These are phyloP conservation scores for Sinocyclocheilus grahami DNA, from an alignment of 2,113 vertebrate genomes.

Conservation along the genomic window DNA sequence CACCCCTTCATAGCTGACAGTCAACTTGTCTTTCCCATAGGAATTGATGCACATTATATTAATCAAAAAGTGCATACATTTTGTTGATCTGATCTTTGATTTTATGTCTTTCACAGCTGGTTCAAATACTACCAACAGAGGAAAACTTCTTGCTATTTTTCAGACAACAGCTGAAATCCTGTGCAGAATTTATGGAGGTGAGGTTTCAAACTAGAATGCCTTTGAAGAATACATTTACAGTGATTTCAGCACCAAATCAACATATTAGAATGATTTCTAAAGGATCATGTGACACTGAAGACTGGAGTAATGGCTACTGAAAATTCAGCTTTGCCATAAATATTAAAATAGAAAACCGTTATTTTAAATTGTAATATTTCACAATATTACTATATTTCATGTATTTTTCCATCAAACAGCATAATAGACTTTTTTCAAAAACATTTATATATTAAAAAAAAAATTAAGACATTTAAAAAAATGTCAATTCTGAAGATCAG, in stretches of 20 bases:
- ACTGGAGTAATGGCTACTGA: too few relatives aligned
- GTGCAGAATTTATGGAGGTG: constrained; percentile 91
- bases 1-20: neutral
- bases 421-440: too few relatives aligned
- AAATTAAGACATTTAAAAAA: too few relatives aligned
- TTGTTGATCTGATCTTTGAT: neutral
- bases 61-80: neutral
- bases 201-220: neutral
- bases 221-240: neutral
- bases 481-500: neutral
- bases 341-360: neutral
- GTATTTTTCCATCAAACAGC: neutral
- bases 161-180: constrained; percentile 87
- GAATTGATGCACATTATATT: neutral
- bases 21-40: neutral
- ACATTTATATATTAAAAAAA: too few relatives aligned
- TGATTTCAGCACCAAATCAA: too few relatives aligned
- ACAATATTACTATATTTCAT: neutral
- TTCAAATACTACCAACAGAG: constrained; percentile 86
- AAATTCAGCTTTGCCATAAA: neutral
- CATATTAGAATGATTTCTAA: too few relatives aligned
- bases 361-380: neutral
- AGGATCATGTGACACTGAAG: too few relatives aligned
- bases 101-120: constrained; percentile 76
- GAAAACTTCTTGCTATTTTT: constrained; percentile 90